Evolutionary conservation across 2,888 invertebrate genomes (phyloP).

Genomic region (Leucoma salicis): DNA sequence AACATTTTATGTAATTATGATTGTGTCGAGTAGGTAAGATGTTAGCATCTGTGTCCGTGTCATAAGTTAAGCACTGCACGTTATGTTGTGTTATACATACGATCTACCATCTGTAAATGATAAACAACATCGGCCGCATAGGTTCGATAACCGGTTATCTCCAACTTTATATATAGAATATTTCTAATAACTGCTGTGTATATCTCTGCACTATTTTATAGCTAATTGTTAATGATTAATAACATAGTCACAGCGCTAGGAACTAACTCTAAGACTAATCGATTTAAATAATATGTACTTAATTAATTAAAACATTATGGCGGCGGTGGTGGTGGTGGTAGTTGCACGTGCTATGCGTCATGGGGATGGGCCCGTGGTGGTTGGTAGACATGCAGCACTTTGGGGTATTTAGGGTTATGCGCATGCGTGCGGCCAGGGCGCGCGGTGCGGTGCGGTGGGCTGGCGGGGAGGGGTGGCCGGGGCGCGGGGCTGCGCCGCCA

Average conservation of each 20-base stretch:
- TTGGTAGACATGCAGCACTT: conserved; percentile 19
- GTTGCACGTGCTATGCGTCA: conserved; percentile 10
- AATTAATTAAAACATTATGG: background rate
- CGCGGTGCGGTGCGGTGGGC: conserved; percentile 31
- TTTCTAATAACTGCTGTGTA: background rate
- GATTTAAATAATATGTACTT: background rate
- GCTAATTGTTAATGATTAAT: conserved; percentile 4
- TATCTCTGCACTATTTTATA: background rate
- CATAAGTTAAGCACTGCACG: too few relatives aligned
- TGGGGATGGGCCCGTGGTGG: conserved; percentile 8
- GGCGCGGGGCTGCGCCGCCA: conserved; percentile 63
- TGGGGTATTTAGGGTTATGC: conserved; percentile 22
- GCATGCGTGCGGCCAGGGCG: conserved; percentile 31
- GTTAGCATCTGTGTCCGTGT: too few relatives aligned
- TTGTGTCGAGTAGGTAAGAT: too few relatives aligned
- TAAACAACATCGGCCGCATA: too few relatives aligned
- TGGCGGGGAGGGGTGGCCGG: conserved; percentile 40
- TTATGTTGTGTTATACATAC: too few relatives aligned
- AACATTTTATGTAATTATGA: too few relatives aligned
- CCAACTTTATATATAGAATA: too few relatives aligned
- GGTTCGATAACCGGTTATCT: too few relatives aligned
- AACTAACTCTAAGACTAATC: conserved; percentile 21
- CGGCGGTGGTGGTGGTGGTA: conserved; percentile 11
- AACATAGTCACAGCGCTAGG: conserved; percentile 22
- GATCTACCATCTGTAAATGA: too few relatives aligned